phyloP scores from a whole-genome alignment of 2,113 vertebrate species.

The Ploceus nigricollis region DNA sequence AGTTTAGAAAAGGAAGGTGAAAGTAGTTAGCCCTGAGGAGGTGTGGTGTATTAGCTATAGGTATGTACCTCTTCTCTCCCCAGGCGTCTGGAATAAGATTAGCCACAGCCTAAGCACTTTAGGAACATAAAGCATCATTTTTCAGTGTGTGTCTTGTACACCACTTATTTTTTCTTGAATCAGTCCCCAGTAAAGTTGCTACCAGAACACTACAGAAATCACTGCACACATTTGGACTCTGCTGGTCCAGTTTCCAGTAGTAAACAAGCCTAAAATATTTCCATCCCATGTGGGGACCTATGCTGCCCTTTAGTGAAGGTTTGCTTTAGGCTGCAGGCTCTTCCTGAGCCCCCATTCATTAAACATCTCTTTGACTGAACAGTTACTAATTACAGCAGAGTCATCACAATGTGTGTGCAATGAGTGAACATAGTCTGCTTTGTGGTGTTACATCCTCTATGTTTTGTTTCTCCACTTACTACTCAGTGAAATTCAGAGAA shows the following conservation, averaged over 20 bases:
- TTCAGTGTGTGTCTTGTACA: background rate
- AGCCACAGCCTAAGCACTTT: background rate
- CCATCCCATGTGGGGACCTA: background rate
- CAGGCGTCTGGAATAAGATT: background rate
- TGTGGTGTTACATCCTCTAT: background rate
- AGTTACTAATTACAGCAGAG: background rate
- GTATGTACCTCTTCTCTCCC: background rate
- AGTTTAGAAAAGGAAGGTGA: background rate
- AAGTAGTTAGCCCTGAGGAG: background rate
- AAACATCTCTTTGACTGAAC: background rate
- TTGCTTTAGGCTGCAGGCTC: background rate
- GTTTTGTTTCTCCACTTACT: background rate
- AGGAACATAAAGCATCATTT: background rate
- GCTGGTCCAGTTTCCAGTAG: background rate
- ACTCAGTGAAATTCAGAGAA: background rate
- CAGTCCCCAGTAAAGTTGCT: background rate
- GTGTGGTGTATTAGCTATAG: background rate
- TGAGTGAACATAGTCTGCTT: rapidly evolving
- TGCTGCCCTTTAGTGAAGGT: background rate
- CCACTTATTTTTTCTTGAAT: background rate
- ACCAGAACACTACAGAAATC: background rate
- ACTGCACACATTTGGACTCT: background rate
- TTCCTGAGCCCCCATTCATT: background rate
- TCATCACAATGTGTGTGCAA: background rate
- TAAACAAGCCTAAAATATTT: background rate